phyloP scores from a whole-genome alignment of 2,888 invertebrate species.

The Tenthredo amoena region DNA sequence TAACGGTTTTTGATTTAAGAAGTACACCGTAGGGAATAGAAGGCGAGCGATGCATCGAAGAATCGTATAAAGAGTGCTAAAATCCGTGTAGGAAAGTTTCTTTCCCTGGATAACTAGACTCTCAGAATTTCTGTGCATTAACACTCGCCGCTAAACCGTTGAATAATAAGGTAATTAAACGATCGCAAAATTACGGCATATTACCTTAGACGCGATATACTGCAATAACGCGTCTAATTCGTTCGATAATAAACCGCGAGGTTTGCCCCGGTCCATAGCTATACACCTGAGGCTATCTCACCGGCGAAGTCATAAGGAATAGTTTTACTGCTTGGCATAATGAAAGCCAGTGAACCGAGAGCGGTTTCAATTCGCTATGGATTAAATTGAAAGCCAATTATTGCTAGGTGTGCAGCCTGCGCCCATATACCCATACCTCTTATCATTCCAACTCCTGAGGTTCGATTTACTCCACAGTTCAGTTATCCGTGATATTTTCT shows the following conservation, averaged over 20 bases:
- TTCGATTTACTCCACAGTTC: not conserved
- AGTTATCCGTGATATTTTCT: too few relatives aligned
- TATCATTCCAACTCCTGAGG: not conserved
- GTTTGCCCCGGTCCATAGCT: not conserved
- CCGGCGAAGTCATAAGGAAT: not conserved
- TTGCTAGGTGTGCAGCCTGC: conserved; percentile 9
- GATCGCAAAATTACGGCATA: not conserved
- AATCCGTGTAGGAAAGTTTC: too few relatives aligned
- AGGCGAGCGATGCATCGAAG: too few relatives aligned
- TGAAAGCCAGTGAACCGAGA: conserved; percentile 36
- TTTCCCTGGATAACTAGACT: not conserved
- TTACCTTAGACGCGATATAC: not conserved
- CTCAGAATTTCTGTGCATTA: not conserved
- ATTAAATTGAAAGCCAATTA: conserved; percentile 46
- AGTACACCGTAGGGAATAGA: not conserved
- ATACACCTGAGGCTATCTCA: not conserved
- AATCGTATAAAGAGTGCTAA: too few relatives aligned
- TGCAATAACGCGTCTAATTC: conserved; percentile 20
- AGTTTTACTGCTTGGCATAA: conserved; percentile 30
- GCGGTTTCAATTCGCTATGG: conserved; percentile 28
- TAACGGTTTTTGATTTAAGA: not conserved
- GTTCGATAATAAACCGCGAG: conserved; percentile 13
- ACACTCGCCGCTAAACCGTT: not conserved
- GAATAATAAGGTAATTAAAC: not conserved
- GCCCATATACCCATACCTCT: not conserved